Evolutionary conservation across 2,888 invertebrate genomes (phyloP).

Genomic region (Thalpophila matura): DNA sequence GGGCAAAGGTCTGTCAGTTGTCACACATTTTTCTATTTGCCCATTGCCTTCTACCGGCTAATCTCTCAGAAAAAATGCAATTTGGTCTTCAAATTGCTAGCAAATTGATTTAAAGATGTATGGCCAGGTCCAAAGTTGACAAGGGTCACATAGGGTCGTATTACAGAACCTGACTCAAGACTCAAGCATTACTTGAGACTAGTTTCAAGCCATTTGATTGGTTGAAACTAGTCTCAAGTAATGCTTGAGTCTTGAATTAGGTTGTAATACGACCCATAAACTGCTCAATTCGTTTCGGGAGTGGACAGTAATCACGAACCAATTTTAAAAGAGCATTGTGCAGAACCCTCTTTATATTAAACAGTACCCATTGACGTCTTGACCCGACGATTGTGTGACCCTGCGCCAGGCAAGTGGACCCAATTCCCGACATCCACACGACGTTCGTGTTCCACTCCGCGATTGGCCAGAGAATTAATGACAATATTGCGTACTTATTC

Average conservation of each 20-base stretch:
- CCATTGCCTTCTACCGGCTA: neutral
- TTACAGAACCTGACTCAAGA: no score
- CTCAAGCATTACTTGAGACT: no score
- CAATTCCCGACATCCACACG: constrained; percentile 82
- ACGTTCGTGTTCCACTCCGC: constrained; percentile 68
- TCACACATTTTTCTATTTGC: neutral
- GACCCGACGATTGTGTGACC: constrained; percentile 82
- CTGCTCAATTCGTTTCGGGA: constrained; percentile 16
- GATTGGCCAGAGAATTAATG: constrained; percentile 86
- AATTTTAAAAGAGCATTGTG: constrained; percentile 28
- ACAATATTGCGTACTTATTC: constrained; percentile 84
- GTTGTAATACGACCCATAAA: no score
- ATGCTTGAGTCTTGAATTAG: no score
- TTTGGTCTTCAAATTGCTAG: neutral
- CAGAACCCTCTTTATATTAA: constrained; percentile 49
- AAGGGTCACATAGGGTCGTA: constrained; percentile 14
- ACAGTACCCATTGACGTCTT: constrained; percentile 72
- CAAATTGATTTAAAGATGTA: constrained; percentile 3
- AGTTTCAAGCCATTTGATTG: no score
- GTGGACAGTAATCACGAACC: constrained; percentile 1
- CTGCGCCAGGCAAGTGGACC: constrained; percentile 84
- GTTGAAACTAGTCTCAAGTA: no score
- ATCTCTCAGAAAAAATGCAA: neutral
- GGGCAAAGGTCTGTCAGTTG: no score
- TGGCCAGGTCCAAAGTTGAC: constrained; percentile 16